phyloP scores from a whole-genome alignment of 2,888 invertebrate genomes.

The Rhingia campestris region DNA sequence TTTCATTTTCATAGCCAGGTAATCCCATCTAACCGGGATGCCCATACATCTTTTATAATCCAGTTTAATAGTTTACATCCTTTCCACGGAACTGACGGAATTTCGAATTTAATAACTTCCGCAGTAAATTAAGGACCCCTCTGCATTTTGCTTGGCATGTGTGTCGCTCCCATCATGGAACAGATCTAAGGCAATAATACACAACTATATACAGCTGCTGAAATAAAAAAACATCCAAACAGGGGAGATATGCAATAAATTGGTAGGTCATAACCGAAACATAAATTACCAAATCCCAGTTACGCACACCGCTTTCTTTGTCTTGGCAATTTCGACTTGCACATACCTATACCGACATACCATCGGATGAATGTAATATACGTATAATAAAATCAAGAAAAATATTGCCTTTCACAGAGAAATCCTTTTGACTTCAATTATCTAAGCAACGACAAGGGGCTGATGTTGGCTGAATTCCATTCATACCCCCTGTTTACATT shows the following conservation, averaged over 20 bases:
- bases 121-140: constrained; percentile 6
- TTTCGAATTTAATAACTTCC: constrained; percentile 8
- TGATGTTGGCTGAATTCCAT: constrained; percentile 37
- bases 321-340: constrained; percentile 47
- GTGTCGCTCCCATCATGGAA: constrained; percentile 3
- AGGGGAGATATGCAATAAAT: constrained; percentile 56
- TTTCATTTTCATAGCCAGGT: too few species aligned
- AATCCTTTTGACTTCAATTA: constrained; percentile 73
- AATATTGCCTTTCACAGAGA: constrained; percentile 65
- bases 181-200: constrained; percentile 37
- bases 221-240: constrained; percentile 59
- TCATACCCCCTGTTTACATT: constrained; percentile 71
- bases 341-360: constrained; percentile 39
- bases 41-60: neutral
- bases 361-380: constrained; percentile 21
- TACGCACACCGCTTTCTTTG: constrained; percentile 42
- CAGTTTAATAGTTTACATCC: constrained; percentile 4
- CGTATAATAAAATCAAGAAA: constrained; percentile 49
- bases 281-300: constrained; percentile 62
- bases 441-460: constrained; percentile 60
- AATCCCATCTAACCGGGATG: neutral
- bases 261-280: constrained; percentile 67
- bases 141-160: neutral
- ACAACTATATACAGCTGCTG: constrained; percentile 50
- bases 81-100: neutral